Conservation (phyloP, 2,888 invertebrate species). For the Orgyia antiqua region DNA sequence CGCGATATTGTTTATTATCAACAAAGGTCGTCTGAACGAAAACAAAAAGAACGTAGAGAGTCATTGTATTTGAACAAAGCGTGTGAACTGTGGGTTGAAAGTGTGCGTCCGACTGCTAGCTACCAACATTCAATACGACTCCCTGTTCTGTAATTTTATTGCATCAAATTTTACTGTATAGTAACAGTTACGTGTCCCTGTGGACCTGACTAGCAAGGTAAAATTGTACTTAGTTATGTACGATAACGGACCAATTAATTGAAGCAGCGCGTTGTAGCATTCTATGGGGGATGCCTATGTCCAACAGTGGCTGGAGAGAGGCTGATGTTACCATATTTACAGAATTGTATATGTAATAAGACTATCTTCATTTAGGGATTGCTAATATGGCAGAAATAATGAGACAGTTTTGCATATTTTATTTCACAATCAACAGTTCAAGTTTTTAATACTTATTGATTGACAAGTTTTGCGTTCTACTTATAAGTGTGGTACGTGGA, state of each 20-base stretch:
- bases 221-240: too few relatives aligned
- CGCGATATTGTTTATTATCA: slow-evolving; percentile 73
- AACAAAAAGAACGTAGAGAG: slow-evolving; percentile 74
- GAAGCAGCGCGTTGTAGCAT: too few relatives aligned
- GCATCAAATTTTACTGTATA: too few relatives aligned
- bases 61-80: slow-evolving; percentile 71
- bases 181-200: too few relatives aligned
- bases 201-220: too few relatives aligned
- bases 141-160: slow-evolving; percentile 24
- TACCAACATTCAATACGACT: slow-evolving; percentile 18
- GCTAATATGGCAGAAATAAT: too few relatives aligned
- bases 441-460: slow-evolving; percentile 37
- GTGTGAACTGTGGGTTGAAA: slow-evolving; percentile 70
- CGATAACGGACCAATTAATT: too few relatives aligned
- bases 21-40: slow-evolving; percentile 75
- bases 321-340: too few relatives aligned
- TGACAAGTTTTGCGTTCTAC: slow-evolving; percentile 27
- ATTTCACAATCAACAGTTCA: slow-evolving; percentile 30
- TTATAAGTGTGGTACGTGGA: slow-evolving; percentile 24
- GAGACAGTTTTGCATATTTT: slow-evolving; percentile 15
- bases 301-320: too few relatives aligned
- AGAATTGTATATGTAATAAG: too few relatives aligned
- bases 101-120: slow-evolving; percentile 57
- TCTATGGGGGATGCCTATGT: too few relatives aligned
- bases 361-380: too few relatives aligned